Percentiles rank a stretch among this genome's conserved stretches.
These are phyloP conservation scores for Ferrisia virgata DNA, from an alignment of 2,888 invertebrate genomes.

Conservation along the genomic window DNA sequence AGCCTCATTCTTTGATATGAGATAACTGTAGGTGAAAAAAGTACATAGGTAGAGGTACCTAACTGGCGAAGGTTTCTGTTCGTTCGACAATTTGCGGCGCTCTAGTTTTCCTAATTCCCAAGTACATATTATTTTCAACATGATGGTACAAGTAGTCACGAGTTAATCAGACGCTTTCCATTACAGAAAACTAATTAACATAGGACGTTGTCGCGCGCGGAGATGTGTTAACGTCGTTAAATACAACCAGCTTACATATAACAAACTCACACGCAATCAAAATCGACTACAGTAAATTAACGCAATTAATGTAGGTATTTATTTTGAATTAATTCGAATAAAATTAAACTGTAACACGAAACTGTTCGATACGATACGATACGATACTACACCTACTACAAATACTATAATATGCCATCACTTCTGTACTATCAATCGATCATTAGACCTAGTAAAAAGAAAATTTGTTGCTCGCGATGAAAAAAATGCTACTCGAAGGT, in stretches of 20 bases:
- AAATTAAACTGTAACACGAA: constrained; percentile 6
- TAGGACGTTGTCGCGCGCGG: constrained; percentile 41
- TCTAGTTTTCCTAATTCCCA: constrained; percentile 1
- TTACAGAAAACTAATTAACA: constrained; percentile 42
- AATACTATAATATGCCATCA: no score
- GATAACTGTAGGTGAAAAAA: no score
- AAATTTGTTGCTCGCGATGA: no score
- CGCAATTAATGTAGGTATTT: constrained; percentile 5
- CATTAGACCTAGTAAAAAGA: no score
- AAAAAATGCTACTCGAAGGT: no score
- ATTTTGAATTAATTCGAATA: constrained; percentile 4
- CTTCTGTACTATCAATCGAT: no score
- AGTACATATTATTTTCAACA: constrained; percentile 4
- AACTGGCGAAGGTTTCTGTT: background rate
- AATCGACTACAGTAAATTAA: constrained; percentile 27
- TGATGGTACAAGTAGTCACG: constrained; percentile 43
- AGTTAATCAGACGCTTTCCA: constrained; percentile 39
- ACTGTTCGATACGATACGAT: background rate
- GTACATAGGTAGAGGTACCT: background rate
- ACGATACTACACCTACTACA: background rate
- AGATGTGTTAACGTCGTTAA: constrained; percentile 41
- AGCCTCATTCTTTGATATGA: background rate
- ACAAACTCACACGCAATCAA: constrained; percentile 32
- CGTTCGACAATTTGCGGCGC: background rate
- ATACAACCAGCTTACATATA: constrained; percentile 21